Percentiles rank a stretch among this genome's conserved stretches.
Evolutionary conservation across 2,797 vertebrate genomes (phyloP).

Genomic region (Melanotaenia trifasciata): DNA sequence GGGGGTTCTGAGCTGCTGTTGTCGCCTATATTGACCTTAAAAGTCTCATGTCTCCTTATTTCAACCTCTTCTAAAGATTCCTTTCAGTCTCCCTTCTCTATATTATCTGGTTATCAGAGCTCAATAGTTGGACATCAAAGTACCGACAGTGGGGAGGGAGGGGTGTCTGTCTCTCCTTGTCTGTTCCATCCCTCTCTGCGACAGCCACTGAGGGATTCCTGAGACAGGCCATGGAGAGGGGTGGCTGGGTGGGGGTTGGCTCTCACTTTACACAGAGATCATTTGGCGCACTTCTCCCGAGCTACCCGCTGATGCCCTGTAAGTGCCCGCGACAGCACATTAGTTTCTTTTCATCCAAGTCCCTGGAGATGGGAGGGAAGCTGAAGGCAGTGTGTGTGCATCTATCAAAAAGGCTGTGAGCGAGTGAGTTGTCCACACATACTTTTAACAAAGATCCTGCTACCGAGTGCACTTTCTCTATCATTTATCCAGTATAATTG

Average conservation of each 20-base stretch:
- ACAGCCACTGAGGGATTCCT: conserved; percentile 73
- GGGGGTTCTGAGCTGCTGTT: conserved; percentile 21
- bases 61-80: conserved; percentile 62
- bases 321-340: conserved; percentile 66
- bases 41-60: conserved; percentile 62
- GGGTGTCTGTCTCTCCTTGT: conserved; percentile 67
- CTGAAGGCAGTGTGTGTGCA: conserved; percentile 32
- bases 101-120: conserved; percentile 80
- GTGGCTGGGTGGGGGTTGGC: conserved; percentile 43
- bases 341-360: conserved; percentile 64
- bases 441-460: background rate
- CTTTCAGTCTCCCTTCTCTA: conserved; percentile 63
- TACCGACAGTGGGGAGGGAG: conserved; percentile 61
- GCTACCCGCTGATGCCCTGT: conserved; percentile 63
- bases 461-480: background rate
- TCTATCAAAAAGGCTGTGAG: background rate
- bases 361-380: conserved; percentile 57
- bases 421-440: background rate
- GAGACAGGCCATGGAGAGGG: conserved; percentile 51
- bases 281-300: conserved; percentile 58
- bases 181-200: conserved; percentile 72
- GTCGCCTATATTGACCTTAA: conserved; percentile 45
- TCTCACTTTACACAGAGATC: conserved; percentile 78
- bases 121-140: conserved; percentile 76
- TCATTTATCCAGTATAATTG: background rate